Conservation (phyloP, 2,113 vertebrate genomes). For the Picathartes gymnocephalus region DNA sequence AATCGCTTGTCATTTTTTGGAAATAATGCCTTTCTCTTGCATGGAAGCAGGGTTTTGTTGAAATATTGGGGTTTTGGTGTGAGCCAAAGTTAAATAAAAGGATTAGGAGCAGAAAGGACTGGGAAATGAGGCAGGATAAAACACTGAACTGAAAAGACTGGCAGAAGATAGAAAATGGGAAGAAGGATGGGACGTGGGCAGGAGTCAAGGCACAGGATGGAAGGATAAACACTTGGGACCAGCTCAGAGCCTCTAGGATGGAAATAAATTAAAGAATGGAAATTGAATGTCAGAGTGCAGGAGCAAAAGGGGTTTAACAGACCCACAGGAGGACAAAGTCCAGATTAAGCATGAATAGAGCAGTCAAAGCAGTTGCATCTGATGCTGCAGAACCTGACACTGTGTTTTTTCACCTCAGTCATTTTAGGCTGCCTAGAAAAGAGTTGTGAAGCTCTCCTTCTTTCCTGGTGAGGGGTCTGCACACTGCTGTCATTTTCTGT, state of each 20-base stretch:
- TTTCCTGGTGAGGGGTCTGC: neutral
- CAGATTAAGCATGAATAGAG: neutral
- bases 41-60: neutral
- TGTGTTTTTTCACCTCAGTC: neutral
- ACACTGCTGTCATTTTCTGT: neutral
- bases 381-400: neutral
- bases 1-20: neutral
- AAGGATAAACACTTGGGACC: neutral
- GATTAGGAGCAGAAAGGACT: neutral
- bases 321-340: neutral
- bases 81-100: neutral
- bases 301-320: neutral
- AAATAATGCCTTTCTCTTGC: neutral
- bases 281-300: neutral
- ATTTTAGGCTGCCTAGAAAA: neutral
- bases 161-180: neutral
- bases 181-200: neutral
- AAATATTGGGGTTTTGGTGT: neutral
- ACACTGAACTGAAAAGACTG: neutral
- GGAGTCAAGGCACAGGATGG: neutral
- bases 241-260: neutral
- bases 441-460: neutral
- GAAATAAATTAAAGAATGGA: neutral
- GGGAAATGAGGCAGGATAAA: neutral
- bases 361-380: neutral